These are phyloP conservation scores for Mastomys natalensis DNA, from an alignment of 2,113 vertebrate species.

Conservation along the genomic window DNA sequence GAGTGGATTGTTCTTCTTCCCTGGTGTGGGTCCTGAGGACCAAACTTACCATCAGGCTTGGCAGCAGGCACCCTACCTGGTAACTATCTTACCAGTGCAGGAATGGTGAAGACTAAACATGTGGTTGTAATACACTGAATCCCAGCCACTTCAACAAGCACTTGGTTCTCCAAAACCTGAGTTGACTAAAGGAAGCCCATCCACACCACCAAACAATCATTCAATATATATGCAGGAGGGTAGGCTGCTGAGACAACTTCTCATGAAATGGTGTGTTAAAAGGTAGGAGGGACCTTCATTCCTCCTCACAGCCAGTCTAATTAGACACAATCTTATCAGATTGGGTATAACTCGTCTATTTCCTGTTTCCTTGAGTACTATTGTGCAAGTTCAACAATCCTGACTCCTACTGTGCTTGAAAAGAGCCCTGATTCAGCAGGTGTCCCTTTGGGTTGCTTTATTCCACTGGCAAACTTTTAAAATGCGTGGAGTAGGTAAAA, in stretches of 20 bases:
- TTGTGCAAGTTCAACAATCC: not conserved
- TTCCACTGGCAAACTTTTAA: not conserved
- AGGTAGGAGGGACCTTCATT: not conserved
- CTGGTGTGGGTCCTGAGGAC: not conserved
- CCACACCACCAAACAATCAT: too few species aligned
- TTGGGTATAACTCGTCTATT: not conserved
- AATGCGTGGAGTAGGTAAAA: not conserved
- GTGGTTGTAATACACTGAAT: not conserved
- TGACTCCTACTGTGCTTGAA: not conserved
- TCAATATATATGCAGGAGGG: not conserved
- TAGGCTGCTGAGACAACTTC: not conserved
- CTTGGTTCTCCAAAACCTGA: not conserved
- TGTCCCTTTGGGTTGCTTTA: not conserved
- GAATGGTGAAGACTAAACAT: not conserved
- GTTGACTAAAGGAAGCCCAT: not conserved
- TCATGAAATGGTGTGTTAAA: not conserved
- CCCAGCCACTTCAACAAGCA: not conserved
- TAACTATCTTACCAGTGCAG: too few species aligned
- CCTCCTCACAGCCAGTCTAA: not conserved
- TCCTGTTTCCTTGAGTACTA: slow-evolving; percentile 30
- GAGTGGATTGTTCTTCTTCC: not conserved
- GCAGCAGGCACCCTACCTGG: not conserved
- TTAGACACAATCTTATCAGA: not conserved
- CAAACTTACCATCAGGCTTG: not conserved
- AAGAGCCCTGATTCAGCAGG: not conserved